These are phyloP conservation scores for Crocallis elinguaria DNA, from an alignment of 2,888 invertebrate species.

Conservation along the genomic window DNA sequence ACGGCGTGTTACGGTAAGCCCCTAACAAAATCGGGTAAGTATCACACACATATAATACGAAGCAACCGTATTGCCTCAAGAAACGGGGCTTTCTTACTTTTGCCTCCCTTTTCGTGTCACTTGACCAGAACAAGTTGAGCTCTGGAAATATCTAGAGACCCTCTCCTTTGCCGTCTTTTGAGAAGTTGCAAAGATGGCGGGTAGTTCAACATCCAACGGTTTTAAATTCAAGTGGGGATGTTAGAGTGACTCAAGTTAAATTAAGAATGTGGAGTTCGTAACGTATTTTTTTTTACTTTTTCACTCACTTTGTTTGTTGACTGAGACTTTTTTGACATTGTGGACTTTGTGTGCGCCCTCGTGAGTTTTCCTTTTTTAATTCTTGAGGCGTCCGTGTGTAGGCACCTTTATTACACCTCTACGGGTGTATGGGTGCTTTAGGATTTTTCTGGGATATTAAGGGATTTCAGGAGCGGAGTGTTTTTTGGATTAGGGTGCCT, in stretches of 20 bases:
- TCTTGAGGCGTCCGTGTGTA: conserved; percentile 77
- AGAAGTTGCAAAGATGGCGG: conserved; percentile 26
- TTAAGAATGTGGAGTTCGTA: conserved; percentile 83
- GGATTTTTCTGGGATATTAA: conserved; percentile 68
- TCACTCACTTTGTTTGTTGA: conserved; percentile 78
- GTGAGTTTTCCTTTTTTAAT: conserved; percentile 67
- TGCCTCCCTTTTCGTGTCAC: conserved; percentile 65
- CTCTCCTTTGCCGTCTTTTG: neutral
- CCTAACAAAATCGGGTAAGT: conserved; percentile 63
- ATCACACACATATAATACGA: conserved; percentile 70
- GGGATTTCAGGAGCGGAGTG: conserved; percentile 73
- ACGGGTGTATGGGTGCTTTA: conserved; percentile 55
- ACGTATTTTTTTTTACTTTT: conserved; percentile 60
- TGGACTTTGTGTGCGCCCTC: conserved; percentile 70
- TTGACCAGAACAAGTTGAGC: conserved; percentile 55
- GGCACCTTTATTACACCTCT: conserved; percentile 65
- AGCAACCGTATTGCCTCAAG: conserved; percentile 65
- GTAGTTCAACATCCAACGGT: conserved; percentile 46
- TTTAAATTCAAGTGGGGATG: conserved; percentile 69
- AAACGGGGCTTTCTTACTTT: conserved; percentile 75
- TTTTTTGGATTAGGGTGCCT: conserved; percentile 77
- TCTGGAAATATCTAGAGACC: conserved; percentile 3
- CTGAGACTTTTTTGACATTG: conserved; percentile 82
- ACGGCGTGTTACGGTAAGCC: conserved; percentile 77
- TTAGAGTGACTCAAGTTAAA: conserved; percentile 84